A percentile compares a stretch with the other conserved stretches of the same genome.
phyloP scores from a whole-genome alignment of 2,888 invertebrate species.

The Mamestra brassicae region DNA sequence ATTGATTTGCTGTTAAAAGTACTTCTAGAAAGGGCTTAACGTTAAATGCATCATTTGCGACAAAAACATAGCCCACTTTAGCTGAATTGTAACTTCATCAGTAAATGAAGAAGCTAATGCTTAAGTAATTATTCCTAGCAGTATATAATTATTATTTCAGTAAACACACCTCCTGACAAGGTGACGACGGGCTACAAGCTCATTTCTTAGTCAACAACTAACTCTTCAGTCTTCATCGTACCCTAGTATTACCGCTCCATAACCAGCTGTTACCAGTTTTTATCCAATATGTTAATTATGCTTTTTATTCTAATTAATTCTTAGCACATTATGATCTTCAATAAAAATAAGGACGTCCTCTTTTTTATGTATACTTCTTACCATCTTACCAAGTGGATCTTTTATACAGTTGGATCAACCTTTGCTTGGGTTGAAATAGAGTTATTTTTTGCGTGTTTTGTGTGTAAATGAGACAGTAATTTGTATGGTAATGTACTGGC shows the following conservation, averaged over 20 bases:
- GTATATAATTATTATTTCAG: constrained; percentile 20
- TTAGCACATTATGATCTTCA: constrained; percentile 46
- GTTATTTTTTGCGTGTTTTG: constrained; percentile 37
- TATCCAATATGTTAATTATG: constrained; percentile 44
- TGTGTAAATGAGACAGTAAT: constrained; percentile 40
- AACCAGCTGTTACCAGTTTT: constrained; percentile 43
- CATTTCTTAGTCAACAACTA: constrained; percentile 2
- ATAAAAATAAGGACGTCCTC: constrained; percentile 44
- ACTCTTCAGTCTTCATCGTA: constrained; percentile 29
- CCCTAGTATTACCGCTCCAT: constrained; percentile 16
- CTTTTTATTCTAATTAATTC: constrained; percentile 63
- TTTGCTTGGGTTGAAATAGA: constrained; percentile 7
- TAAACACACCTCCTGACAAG: constrained; percentile 9
- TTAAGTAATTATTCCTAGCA: constrained; percentile 7
- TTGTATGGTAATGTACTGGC: constrained; percentile 69
- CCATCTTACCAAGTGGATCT: neutral
- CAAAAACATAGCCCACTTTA: neutral
- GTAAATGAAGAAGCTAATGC: neutral
- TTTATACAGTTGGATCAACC: neutral
- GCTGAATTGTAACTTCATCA: neutral
- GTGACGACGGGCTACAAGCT: constrained; percentile 36
- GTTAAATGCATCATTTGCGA: too few species aligned
- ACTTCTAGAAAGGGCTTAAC: too few species aligned
- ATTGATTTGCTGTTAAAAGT: too few species aligned
- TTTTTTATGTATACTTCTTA: constrained; percentile 51